Conservation (phyloP, 2,888 invertebrate genomes). For the Lasioglossum pauxillum region DNA sequence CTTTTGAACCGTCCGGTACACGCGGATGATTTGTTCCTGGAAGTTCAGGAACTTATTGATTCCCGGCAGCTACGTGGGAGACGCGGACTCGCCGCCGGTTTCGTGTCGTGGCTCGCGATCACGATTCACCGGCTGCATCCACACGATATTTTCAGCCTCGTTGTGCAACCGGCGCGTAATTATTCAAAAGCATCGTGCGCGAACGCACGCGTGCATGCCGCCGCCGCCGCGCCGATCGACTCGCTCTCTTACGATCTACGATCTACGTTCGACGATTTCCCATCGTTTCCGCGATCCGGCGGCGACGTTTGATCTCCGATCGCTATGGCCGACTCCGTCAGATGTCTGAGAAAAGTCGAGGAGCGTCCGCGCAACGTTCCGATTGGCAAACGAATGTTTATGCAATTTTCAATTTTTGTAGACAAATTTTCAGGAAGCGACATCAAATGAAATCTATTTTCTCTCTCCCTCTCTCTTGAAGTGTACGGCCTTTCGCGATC, state of each 20-base stretch:
- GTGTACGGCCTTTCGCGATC: too few relatives aligned
- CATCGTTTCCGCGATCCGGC: not conserved
- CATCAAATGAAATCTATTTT: too few relatives aligned
- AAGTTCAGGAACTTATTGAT: slow-evolving; percentile 54
- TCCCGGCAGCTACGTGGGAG: slow-evolving; percentile 49
- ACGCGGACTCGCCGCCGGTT: slow-evolving; percentile 24
- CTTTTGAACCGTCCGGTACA: slow-evolving; percentile 26
- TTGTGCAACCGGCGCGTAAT: slow-evolving; percentile 51
- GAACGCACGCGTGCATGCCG: not conserved
- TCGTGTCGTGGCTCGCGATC: slow-evolving; percentile 18
- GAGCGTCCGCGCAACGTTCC: too few relatives aligned
- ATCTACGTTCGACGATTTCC: not conserved
- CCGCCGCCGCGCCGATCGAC: slow-evolving; percentile 26
- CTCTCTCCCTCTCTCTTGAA: too few relatives aligned
- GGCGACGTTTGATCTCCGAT: not conserved
- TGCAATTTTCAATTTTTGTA: too few relatives aligned
- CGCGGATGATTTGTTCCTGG: slow-evolving; percentile 32
- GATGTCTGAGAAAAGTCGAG: too few relatives aligned
- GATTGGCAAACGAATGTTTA: too few relatives aligned
- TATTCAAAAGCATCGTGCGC: slow-evolving; percentile 45
- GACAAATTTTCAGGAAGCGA: too few relatives aligned
- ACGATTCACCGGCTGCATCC: slow-evolving; percentile 22
- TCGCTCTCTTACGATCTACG: not conserved
- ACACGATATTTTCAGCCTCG: slow-evolving; percentile 31
- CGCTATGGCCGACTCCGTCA: not conserved